A percentile compares a stretch with the other conserved stretches of the same genome.
Evolutionary conservation across 2,797 vertebrate genomes (phyloP).

Genomic region (Pseudochirops cupreus): DNA sequence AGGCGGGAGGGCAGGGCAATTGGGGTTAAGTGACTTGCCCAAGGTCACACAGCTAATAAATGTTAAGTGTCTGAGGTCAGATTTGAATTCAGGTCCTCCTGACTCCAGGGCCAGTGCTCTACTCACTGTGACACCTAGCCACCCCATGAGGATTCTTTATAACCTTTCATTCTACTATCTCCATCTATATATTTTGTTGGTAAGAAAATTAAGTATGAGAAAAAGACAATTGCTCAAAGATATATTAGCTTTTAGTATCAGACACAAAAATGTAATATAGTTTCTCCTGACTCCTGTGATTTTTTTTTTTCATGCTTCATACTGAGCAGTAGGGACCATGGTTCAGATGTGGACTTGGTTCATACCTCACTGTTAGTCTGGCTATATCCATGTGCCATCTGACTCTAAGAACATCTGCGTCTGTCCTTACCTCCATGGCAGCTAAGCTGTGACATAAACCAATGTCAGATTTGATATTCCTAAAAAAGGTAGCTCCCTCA

Average conservation of each 20-base stretch:
- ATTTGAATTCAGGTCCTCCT: too few relatives aligned
- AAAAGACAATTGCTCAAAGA: slow-evolving; percentile 13
- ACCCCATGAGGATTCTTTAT: neutral
- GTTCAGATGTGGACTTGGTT: neutral
- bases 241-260: slow-evolving; percentile 18
- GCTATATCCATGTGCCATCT: neutral
- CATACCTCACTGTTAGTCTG: neutral
- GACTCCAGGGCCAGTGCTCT: too few relatives aligned
- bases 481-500: slow-evolving; percentile 21
- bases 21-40: too few relatives aligned
- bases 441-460: neutral
- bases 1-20: too few relatives aligned
- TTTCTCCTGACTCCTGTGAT: slow-evolving; percentile 38
- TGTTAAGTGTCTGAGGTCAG: too few relatives aligned
- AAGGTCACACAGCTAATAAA: too few relatives aligned
- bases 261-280: neutral
- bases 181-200: neutral
- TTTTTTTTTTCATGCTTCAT: slow-evolving; percentile 34
- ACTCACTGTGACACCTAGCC: too few relatives aligned
- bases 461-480: neutral
- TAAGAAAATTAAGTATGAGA: neutral
- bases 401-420: neutral
- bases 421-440: neutral
- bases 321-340: neutral
- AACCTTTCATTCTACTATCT: neutral